phyloP scores from a whole-genome alignment of 37 sponge, comb jelly and placozoan species.

The Cliona cf. orientalis region DNA sequence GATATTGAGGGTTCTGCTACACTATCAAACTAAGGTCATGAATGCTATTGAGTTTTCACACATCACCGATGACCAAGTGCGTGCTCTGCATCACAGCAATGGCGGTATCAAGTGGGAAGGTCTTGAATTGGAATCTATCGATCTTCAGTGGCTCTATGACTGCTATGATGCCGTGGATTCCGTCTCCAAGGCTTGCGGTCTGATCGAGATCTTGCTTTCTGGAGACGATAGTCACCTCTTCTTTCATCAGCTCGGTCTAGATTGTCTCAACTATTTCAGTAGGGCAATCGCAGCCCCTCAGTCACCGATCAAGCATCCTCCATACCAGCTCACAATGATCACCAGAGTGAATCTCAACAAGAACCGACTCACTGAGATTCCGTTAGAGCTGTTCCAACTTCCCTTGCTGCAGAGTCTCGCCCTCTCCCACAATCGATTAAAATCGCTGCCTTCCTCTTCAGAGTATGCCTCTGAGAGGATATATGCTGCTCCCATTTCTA shows the following conservation, averaged over 20 bases:
- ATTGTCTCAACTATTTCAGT: slow-evolving; percentile 49
- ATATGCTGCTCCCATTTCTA: slow-evolving; percentile 26
- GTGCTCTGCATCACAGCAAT: no score
- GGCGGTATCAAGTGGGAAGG: slow-evolving; percentile 50
- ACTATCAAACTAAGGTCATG: slow-evolving; percentile 59
- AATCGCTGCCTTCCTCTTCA: slow-evolving; percentile 38
- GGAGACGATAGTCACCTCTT: neutral
- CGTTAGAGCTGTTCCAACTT: slow-evolving; percentile 64
- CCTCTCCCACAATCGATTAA: slow-evolving; percentile 54
- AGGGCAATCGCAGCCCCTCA: neutral
- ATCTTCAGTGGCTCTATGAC: slow-evolving; percentile 28
- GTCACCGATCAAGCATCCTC: no score
- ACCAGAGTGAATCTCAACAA: slow-evolving; percentile 48
- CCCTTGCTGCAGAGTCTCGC: slow-evolving; percentile 27
- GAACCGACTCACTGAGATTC: slow-evolving; percentile 53
- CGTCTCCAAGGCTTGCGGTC: slow-evolving; percentile 8
- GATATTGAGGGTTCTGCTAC: slow-evolving; percentile 40
- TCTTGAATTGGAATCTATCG: slow-evolving; percentile 25
- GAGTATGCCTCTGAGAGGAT: neutral
- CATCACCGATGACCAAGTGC: no score
- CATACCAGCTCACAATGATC: slow-evolving; percentile 7
- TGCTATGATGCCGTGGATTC: slow-evolving; percentile 28
- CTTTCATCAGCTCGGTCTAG: slow-evolving; percentile 19
- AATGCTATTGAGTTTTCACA: slow-evolving; percentile 12
- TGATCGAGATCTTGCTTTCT: neutral